Conservation (phyloP, 37 sponge, comb jelly and placozoan genomes). For the Axinella damicornis region DNA sequence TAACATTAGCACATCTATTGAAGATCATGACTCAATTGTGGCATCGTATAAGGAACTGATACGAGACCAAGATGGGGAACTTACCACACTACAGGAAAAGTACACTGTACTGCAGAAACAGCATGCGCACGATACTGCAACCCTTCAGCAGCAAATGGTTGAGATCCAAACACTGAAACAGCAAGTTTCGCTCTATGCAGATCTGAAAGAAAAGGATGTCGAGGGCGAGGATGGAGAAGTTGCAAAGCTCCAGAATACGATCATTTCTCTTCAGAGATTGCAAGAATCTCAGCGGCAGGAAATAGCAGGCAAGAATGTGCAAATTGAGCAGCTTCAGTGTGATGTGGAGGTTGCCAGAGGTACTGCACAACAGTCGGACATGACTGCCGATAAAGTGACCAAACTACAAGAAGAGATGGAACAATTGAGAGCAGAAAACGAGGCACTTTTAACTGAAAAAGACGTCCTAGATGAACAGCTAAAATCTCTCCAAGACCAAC, state of each 20-base stretch:
- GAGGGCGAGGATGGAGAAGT: not conserved
- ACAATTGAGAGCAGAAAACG: slow-evolving; percentile 61
- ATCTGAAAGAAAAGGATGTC: not conserved
- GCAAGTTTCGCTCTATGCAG: slow-evolving; percentile 20
- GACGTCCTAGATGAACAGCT: slow-evolving; percentile 46
- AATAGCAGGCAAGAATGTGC: slow-evolving; percentile 42
- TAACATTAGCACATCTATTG: slow-evolving; percentile 43
- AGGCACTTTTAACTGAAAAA: slow-evolving; percentile 77
- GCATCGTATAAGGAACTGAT: slow-evolving; percentile 86
- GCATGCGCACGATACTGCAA: not conserved
- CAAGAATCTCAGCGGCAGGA: slow-evolving; percentile 69
- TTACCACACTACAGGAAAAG: slow-evolving; percentile 18
- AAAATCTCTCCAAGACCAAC: slow-evolving; percentile 15
- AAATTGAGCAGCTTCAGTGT: slow-evolving; percentile 39
- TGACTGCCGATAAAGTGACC: not conserved
- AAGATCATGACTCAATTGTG: slow-evolving; percentile 87
- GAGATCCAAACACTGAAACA: slow-evolving; percentile 21
- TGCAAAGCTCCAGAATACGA: slow-evolving; percentile 45
- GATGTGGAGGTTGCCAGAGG: slow-evolving; percentile 7
- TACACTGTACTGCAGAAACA: slow-evolving; percentile 43
- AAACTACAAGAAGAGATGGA: slow-evolving; percentile 40
- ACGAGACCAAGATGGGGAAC: slow-evolving; percentile 67
- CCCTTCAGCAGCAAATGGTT: slow-evolving; percentile 31
- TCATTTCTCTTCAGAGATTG: slow-evolving; percentile 50
- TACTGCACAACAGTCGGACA: not conserved